Evolutionary conservation across 2,888 invertebrate genomes (phyloP), one percentile per base, ranked within the genome.

Genomic region (Drosophila kanekoi): DNA sequence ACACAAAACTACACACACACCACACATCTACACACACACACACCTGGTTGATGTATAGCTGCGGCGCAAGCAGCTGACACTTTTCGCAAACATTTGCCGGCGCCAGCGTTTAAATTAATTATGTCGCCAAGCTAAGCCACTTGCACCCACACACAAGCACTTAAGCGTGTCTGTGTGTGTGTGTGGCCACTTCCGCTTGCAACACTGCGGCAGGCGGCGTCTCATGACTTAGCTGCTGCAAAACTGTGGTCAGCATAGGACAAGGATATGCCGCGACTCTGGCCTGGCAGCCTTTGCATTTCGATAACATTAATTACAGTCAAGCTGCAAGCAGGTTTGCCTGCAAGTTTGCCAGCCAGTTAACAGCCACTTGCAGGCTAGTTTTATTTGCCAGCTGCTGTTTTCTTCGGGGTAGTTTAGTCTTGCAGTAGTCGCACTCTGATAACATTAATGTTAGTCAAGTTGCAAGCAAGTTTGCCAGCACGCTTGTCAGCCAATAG

Each of bases 61-160:
- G 71, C 51, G 48, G 58, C 45, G 52, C 61, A 64, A 79, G 65
- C 84, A 85, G 44, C 86, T 86, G 83, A 83, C 87, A 86, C 81
- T 86, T 79, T 86, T 83, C 74, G 77, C 81, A 79, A 83, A 86
- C 86, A 86, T 72, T 74, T 69, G 58, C 67, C 37, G 66, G 45
- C 58, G 47, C 58, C 68, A 66, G 71, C 74, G 61, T 80, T 84
- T 77, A 80, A 87, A 85, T 85, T 87, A 85, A 85, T 85, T 85
- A 87, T 87, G 82, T 69, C 71, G 71, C 81, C 54, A 69, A 68
- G 62, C 38, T 40, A 41, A 51, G 44, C 41, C 35, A 41, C 48
- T 23, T 43, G 40, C 58, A 40, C 40, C 32, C 48, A 44, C 52
- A 45, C 37, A 23, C 16, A 47, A 9, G n/a, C 51, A 43, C 28